A percentile compares a stretch with the other conserved stretches of the same genome.
Conservation (phyloP, 2,888 invertebrate genomes). For the Conistra vaccinii region DNA sequence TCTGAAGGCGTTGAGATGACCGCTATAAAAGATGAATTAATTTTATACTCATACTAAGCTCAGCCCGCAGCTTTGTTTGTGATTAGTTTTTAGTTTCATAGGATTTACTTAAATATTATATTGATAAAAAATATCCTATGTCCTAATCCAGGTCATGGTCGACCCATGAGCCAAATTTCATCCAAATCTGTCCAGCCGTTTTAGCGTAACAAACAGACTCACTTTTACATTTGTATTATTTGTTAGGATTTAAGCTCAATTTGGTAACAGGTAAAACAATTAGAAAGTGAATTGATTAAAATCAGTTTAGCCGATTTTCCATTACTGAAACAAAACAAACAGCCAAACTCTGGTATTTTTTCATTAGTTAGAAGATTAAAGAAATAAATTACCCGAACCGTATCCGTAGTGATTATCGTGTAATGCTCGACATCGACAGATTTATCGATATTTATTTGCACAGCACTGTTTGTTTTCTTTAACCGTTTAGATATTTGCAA, state of each 20-base stretch:
- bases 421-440: conserved; percentile 62
- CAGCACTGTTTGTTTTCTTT: conserved; percentile 70
- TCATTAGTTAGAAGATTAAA: conserved; percentile 15
- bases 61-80: conserved; percentile 2
- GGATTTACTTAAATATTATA: too few species aligned
- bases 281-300: background rate
- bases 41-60: conserved; percentile 21
- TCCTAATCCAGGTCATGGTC: too few species aligned
- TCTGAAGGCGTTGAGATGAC: conserved; percentile 13
- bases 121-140: too few species aligned
- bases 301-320: background rate
- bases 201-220: too few species aligned
- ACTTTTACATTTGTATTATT: too few species aligned
- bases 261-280: too few species aligned
- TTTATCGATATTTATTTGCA: conserved; percentile 72
- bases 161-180: too few species aligned
- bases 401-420: conserved; percentile 46
- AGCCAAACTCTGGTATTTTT: conserved; percentile 6
- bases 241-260: too few species aligned
- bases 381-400: conserved; percentile 45
- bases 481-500: conserved; percentile 38
- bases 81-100: background rate
- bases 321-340: conserved; percentile 19
- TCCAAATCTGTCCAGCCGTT: too few species aligned
- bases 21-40: conserved; percentile 31